Percentiles rank a stretch among this genome's conserved stretches.
Evolutionary conservation across 2,797 vertebrate genomes (phyloP).

Genomic region (Lycodopsis pacificus): DNA sequence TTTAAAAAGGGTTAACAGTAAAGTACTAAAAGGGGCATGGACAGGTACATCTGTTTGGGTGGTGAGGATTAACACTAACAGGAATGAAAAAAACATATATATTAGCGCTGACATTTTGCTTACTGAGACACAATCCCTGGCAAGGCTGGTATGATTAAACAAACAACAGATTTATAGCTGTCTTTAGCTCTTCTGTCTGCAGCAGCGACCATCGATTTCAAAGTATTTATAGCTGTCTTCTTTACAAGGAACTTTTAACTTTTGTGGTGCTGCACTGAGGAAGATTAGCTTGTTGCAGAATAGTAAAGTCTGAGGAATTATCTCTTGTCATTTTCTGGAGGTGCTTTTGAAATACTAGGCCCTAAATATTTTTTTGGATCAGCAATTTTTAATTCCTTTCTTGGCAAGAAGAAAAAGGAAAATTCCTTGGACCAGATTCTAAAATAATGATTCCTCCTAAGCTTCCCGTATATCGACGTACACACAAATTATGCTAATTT

Average conservation of each 20-base stretch:
- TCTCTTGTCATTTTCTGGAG: conserved; percentile 13
- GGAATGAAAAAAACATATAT: conserved; percentile 46
- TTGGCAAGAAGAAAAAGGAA: conserved; percentile 22
- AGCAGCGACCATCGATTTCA: conserved; percentile 4
- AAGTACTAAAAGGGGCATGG: conserved; percentile 41
- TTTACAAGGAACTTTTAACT: background rate
- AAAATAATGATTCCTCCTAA: conserved; percentile 90
- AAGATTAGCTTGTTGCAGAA: background rate
- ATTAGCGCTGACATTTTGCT: conserved; percentile 64
- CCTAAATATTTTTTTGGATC: conserved; percentile 31
- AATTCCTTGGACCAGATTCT: conserved; percentile 7
- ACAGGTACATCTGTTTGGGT: conserved; percentile 75
- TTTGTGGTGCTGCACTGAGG: background rate
- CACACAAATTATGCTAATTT: conserved; percentile 72
- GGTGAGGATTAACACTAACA: conserved; percentile 71
- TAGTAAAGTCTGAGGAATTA: conserved; percentile 9
- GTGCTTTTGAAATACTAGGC: conserved; percentile 22
- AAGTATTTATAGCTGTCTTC: conserved; percentile 5
- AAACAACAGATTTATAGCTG: conserved; percentile 19
- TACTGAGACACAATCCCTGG: conserved; percentile 48
- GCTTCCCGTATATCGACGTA: conserved; percentile 89
- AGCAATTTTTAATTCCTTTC: conserved; percentile 3
- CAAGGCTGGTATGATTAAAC: conserved; percentile 30
- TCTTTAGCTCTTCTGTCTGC: conserved; percentile 6
- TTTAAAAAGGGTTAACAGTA: conserved; percentile 42